These are phyloP conservation scores for Erebia aethiops DNA, from an alignment of 2,888 invertebrate genomes.

Conservation along the genomic window DNA sequence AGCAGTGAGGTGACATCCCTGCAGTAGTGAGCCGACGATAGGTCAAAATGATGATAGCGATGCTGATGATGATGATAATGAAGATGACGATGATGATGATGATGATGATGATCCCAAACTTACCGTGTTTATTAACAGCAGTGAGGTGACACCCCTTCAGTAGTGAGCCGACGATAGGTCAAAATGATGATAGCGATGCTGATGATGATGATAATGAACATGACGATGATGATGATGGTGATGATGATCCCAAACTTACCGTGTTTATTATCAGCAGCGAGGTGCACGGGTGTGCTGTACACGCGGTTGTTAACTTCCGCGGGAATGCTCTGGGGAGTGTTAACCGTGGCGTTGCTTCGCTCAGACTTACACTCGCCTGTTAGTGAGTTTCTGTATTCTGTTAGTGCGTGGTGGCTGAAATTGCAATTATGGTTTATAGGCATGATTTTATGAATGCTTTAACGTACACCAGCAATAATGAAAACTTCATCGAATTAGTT, in stretches of 20 bases:
- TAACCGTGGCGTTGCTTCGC: constrained; percentile 65
- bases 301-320: constrained; percentile 68
- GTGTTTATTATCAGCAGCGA: constrained; percentile 73
- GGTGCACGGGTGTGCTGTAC: constrained; percentile 75
- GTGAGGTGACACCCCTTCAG: no score
- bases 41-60: no score
- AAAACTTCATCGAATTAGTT: no score
- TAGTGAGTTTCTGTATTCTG: constrained; percentile 72
- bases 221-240: no score
- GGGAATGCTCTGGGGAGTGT: constrained; percentile 66
- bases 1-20: constrained; percentile 72
- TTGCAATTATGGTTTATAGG: constrained; percentile 5
- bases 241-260: constrained; percentile 48
- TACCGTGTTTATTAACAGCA: no score
- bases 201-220: not conserved
- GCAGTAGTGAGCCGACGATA: constrained; percentile 60
- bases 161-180: no score
- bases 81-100: no score
- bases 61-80: no score
- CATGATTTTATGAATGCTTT: no score
- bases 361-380: constrained; percentile 76
- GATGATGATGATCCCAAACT: no score
- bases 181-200: no score
- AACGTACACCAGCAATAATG: no score
- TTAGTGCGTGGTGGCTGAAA: constrained; percentile 65